Percentiles rank a stretch among this genome's conserved stretches.
Conservation (phyloP, 2,113 vertebrate species). For the Lepus americanus region DNA sequence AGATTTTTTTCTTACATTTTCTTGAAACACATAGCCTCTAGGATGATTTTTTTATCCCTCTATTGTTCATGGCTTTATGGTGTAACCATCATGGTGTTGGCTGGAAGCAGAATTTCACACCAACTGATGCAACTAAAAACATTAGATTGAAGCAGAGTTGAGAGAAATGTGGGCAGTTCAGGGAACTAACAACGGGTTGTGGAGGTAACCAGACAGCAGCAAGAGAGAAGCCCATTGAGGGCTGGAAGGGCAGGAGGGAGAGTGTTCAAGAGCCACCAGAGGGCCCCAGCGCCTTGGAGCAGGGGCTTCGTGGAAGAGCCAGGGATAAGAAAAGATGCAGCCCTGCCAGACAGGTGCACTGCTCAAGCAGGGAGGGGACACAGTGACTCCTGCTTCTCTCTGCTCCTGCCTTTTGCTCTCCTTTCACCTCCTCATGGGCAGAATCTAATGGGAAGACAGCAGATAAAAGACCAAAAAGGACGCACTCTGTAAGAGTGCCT, state of each 20-base stretch:
- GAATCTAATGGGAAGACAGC: background rate
- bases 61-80: background rate
- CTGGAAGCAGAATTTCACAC: background rate
- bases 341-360: background rate
- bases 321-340: rapidly evolving
- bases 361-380: background rate
- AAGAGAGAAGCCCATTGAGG: background rate
- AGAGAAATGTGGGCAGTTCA: background rate
- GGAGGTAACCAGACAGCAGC: background rate
- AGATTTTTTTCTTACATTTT: background rate
- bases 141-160: background rate
- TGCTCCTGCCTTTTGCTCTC: background rate
- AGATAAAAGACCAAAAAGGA: background rate
- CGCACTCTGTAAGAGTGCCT: no score
- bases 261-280: background rate
- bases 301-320: background rate
- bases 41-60: background rate
- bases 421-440: no score
- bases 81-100: background rate
- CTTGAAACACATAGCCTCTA: background rate
- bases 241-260: background rate
- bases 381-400: background rate
- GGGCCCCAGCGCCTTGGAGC: background rate
- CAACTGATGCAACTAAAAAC: background rate
- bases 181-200: background rate